phyloP scores from a whole-genome alignment of 2,888 invertebrate genomes.

The Apodemia hepburni region DNA sequence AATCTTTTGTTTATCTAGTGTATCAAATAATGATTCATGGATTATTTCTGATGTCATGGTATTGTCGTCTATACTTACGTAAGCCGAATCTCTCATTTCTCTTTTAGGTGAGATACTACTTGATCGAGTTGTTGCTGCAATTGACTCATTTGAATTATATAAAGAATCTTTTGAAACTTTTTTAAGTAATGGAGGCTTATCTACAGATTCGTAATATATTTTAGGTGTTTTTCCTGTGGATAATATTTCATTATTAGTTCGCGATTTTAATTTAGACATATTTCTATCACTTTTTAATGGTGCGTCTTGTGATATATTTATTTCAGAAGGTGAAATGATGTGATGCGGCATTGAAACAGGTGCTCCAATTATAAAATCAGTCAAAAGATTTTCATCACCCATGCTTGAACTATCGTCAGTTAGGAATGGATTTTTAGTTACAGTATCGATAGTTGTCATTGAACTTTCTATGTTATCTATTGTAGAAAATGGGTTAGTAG shows the following conservation, averaged over 20 bases:
- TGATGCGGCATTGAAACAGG: slow-evolving; percentile 71
- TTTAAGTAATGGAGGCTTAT: slow-evolving; percentile 2
- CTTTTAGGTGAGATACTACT: slow-evolving; percentile 49
- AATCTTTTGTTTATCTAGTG: slow-evolving; percentile 44
- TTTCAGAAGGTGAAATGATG: slow-evolving; percentile 45
- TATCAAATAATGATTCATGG: slow-evolving; percentile 36
- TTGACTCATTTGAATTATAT: slow-evolving; percentile 7
- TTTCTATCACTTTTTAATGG: slow-evolving; percentile 15
- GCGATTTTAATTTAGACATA: neutral
- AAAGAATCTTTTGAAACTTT: slow-evolving; percentile 6
- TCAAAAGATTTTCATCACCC: slow-evolving; percentile 3
- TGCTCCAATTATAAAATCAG: slow-evolving; percentile 66
- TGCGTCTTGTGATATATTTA: slow-evolving; percentile 38
- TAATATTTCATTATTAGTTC: slow-evolving; percentile 4
- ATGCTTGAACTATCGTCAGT: neutral
- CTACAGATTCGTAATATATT: neutral
- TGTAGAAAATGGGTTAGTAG: slow-evolving; percentile 28
- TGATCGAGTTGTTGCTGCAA: slow-evolving; percentile 15
- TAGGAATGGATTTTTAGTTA: slow-evolving; percentile 9
- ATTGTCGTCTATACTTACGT: slow-evolving; percentile 75
- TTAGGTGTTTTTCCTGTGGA: slow-evolving; percentile 6
- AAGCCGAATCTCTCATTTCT: slow-evolving; percentile 76
- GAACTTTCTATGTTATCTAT: slow-evolving; percentile 3
- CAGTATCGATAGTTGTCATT: neutral
- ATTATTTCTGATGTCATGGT: slow-evolving; percentile 64